A percentile compares a stretch with the other conserved stretches of the same genome.
These are phyloP conservation scores for Tortricodes alternella DNA, from an alignment of 2,888 invertebrate genomes.

Conservation along the genomic window DNA sequence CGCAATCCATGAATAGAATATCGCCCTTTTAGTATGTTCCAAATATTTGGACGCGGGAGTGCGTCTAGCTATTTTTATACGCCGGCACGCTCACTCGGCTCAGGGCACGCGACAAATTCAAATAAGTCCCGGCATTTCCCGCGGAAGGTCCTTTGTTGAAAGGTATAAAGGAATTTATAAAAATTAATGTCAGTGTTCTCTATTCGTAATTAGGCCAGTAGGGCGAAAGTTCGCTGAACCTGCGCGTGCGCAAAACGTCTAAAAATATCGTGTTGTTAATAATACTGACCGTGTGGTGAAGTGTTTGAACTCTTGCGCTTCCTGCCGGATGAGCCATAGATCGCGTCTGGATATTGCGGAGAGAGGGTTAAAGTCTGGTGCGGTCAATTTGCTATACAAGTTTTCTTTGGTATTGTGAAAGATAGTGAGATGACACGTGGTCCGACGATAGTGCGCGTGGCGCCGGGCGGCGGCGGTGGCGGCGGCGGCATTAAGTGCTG, in stretches of 20 bases:
- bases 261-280: constrained; percentile 76
- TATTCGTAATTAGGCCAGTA: constrained; percentile 37
- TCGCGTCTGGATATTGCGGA: constrained; percentile 8
- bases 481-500: constrained; percentile 86
- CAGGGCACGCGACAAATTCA: constrained; percentile 57
- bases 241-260: constrained; percentile 57
- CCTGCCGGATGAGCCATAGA: constrained; percentile 51
- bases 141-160: constrained; percentile 39
- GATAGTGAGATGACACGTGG: constrained; percentile 64
- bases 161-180: constrained; percentile 26
- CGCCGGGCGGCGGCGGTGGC: constrained; percentile 58
- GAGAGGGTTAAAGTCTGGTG: not conserved
- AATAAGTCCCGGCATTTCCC: constrained; percentile 45
- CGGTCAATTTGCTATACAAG: not conserved
- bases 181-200: constrained; percentile 39
- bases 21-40: constrained; percentile 50
- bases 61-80: constrained; percentile 61
- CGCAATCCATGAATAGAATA: constrained; percentile 61
- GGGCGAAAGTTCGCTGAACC: constrained; percentile 59
- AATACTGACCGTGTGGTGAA: constrained; percentile 64
- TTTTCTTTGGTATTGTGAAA: constrained; percentile 8
- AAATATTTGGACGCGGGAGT: constrained; percentile 48
- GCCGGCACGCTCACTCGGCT: constrained; percentile 48
- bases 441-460: constrained; percentile 75
- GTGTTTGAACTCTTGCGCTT: constrained; percentile 63